These are phyloP conservation scores for Drosophila bunnanda DNA, from an alignment of 2,888 invertebrate genomes.

Conservation along the genomic window DNA sequence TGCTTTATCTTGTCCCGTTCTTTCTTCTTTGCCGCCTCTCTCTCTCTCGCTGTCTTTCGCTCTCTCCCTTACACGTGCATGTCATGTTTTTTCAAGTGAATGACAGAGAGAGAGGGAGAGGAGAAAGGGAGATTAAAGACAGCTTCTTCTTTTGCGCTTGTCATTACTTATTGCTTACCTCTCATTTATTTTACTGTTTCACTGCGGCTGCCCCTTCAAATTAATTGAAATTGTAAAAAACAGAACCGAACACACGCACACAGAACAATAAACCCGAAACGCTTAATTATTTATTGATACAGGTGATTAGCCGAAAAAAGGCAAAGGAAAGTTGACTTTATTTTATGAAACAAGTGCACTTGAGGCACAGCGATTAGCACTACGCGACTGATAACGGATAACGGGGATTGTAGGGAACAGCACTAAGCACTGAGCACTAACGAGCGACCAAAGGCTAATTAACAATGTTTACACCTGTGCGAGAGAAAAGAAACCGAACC, in stretches of 20 bases:
- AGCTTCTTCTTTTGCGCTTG: neutral
- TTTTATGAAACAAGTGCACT: conserved; percentile 26
- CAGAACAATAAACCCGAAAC: conserved; percentile 40
- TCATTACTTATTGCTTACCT: conserved; percentile 25
- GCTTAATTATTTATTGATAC: conserved; percentile 60
- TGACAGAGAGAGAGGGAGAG: neutral
- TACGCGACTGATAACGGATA: conserved; percentile 42
- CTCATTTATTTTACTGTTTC: conserved; percentile 7
- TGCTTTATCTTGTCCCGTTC: conserved; percentile 69
- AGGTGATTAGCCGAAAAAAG: conserved; percentile 45
- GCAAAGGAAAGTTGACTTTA: neutral
- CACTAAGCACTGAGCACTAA: conserved; percentile 11
- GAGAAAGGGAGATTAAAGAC: neutral
- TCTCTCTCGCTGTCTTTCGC: neutral
- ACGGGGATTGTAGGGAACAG: conserved; percentile 21
- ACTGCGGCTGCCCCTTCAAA: conserved; percentile 29
- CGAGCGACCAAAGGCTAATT: conserved; percentile 35
- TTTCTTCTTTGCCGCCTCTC: conserved; percentile 21
- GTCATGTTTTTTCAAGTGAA: conserved; percentile 13
- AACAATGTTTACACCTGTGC: conserved; percentile 36
- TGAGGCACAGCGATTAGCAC: conserved; percentile 38
- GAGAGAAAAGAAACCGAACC: conserved; percentile 6
- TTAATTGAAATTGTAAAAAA: conserved; percentile 52
- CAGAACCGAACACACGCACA: conserved; percentile 9
- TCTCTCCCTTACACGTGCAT: neutral